Evolutionary conservation across 2,113 vertebrate species (phyloP).

Genomic region (Nothobranchius furzeri): DNA sequence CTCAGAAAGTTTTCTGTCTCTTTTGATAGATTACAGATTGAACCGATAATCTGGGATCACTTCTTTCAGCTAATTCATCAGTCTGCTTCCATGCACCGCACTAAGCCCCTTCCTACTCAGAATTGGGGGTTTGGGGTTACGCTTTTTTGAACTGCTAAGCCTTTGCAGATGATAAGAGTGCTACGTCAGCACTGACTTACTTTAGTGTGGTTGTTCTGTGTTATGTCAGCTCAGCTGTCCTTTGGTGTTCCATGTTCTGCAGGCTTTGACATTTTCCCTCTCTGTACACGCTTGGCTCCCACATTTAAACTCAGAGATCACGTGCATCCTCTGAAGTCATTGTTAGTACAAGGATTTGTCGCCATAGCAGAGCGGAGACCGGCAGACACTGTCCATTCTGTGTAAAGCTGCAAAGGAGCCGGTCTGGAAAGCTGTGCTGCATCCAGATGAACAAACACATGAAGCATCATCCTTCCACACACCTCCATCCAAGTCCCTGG

Average conservation of each 20-base stretch:
- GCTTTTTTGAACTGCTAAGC: constrained; percentile 25
- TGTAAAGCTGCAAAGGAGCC: background rate
- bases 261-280: background rate
- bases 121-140: background rate
- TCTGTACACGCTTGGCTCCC: background rate
- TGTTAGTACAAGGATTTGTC: constrained; percentile 4
- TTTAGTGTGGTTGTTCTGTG: constrained; percentile 17
- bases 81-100: constrained; percentile 1
- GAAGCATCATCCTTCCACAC: background rate
- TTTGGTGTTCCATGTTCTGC: background rate
- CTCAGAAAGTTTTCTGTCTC: background rate
- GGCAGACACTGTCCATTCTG: constrained; percentile 4
- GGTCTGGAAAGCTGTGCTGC: background rate
- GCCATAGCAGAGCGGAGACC: background rate
- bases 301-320: constrained; percentile 1
- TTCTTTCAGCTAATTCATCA: constrained; percentile 10
- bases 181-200: constrained; percentile 36
- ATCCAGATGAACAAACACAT: background rate
- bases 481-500: background rate
- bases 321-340: background rate
- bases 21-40: background rate
- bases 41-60: constrained; percentile 14
- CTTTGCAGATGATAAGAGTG: constrained; percentile 17
- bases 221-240: constrained; percentile 35
- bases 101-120: constrained; percentile 6